A percentile compares a stretch with the other conserved stretches of the same genome.
These are phyloP conservation scores for Elgaria multicarinata DNA, from an alignment of 2,113 vertebrate genomes.

Conservation along the genomic window DNA sequence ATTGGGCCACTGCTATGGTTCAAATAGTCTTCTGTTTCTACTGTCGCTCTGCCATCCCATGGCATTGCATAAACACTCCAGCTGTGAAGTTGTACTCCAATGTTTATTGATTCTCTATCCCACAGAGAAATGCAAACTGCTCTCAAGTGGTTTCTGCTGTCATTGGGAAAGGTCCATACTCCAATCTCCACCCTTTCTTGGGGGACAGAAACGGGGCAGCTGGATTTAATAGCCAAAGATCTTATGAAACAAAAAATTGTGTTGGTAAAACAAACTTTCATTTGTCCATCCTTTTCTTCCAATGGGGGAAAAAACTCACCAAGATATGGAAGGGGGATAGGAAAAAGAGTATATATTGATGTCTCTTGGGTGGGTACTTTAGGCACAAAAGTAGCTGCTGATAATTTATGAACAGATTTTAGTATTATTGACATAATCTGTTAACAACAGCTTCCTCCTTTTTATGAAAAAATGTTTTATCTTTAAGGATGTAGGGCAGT, in stretches of 20 bases:
- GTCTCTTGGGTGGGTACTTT: neutral
- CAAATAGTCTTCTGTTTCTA: neutral
- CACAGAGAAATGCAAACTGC: conserved; percentile 16
- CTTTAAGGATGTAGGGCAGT: neutral
- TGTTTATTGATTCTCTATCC: conserved; percentile 19
- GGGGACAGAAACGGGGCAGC: neutral
- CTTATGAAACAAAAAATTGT: neutral
- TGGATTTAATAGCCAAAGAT: conserved; percentile 8
- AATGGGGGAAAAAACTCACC: too few relatives aligned
- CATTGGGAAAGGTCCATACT: neutral
- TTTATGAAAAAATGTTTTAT: too few relatives aligned
- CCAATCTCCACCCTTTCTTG: conserved; percentile 2
- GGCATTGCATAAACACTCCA: conserved; percentile 10
- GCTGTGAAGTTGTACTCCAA: neutral
- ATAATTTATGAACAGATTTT: neutral
- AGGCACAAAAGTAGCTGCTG: neutral
- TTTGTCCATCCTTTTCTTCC: neutral
- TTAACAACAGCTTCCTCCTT: neutral
- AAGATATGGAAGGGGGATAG: neutral
- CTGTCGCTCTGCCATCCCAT: neutral
- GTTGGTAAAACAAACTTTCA: neutral
- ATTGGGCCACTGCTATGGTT: too few relatives aligned
- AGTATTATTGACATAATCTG: neutral
- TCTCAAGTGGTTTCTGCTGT: neutral
- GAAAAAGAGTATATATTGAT: neutral